Percentiles rank a stretch among this genome's conserved stretches.
Conservation (phyloP, 2,888 invertebrate species). For the Acanthococcus lagerstroemiae region DNA sequence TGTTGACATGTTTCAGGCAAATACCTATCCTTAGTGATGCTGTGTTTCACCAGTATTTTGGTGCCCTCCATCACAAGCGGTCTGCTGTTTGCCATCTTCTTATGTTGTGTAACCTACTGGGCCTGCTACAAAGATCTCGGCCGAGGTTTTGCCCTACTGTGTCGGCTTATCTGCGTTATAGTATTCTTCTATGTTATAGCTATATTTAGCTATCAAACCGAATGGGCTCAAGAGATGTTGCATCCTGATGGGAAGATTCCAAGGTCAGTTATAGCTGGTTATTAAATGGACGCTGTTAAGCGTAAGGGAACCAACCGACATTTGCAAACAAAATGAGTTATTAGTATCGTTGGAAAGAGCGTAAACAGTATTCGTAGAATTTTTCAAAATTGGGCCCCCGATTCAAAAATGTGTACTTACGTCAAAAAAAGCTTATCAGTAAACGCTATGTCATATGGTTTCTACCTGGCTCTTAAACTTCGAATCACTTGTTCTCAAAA, state of each 20-base stretch:
- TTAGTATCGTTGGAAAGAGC: too few relatives aligned
- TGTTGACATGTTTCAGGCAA: constrained; percentile 47
- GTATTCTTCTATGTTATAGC: constrained; percentile 62
- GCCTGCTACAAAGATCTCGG: constrained; percentile 66
- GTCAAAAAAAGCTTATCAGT: too few relatives aligned
- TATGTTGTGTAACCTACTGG: constrained; percentile 78
- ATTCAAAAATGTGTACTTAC: too few relatives aligned
- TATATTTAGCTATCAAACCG: constrained; percentile 72
- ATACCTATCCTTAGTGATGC: constrained; percentile 52
- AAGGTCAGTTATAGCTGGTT: too few relatives aligned
- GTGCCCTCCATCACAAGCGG: constrained; percentile 74
- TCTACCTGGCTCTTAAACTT: too few relatives aligned
- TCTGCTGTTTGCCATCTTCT: constrained; percentile 76
- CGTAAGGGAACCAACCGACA: too few relatives aligned
- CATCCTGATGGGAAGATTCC: constrained; percentile 35
- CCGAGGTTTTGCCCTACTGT: constrained; percentile 63
- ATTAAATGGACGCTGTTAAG: too few relatives aligned
- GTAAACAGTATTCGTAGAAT: too few relatives aligned
- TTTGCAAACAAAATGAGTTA: too few relatives aligned
- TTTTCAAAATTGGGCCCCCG: too few relatives aligned
- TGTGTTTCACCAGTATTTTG: constrained; percentile 64
- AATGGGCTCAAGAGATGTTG: constrained; percentile 63
- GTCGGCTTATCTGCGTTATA: constrained; percentile 61
- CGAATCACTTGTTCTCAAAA: too few relatives aligned
- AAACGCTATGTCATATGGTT: too few relatives aligned